Evolutionary conservation across 2,888 invertebrate species (phyloP).

Genomic region (Eupelmus urozonus): DNA sequence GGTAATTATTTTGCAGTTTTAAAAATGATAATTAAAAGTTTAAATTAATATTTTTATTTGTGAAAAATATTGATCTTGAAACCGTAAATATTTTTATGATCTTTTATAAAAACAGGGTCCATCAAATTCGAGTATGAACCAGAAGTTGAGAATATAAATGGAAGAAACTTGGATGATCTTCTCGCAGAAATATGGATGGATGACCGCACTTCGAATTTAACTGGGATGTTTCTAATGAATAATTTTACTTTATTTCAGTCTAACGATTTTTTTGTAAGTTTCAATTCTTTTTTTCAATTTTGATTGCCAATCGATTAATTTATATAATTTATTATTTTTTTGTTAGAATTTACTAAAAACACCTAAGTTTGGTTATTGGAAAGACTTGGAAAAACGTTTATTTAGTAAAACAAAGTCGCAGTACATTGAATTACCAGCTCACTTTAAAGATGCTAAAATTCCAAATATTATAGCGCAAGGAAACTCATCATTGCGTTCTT

Average conservation of each 20-base stretch:
- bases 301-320: not conserved
- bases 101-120: slow-evolving; percentile 73
- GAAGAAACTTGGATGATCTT: slow-evolving; percentile 71
- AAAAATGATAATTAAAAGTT: not conserved
- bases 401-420: slow-evolving; percentile 69
- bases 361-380: slow-evolving; percentile 71
- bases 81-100: slow-evolving; percentile 28
- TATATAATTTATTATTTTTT: slow-evolving; percentile 7
- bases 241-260: slow-evolving; percentile 71
- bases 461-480: slow-evolving; percentile 61
- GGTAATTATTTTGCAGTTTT: slow-evolving; percentile 70
- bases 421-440: slow-evolving; percentile 60
- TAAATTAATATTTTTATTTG: too few relatives aligned
- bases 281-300: not conserved
- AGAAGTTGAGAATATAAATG: slow-evolving; percentile 75
- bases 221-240: slow-evolving; percentile 67
- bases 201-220: slow-evolving; percentile 70
- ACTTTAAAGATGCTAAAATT: slow-evolving; percentile 59
- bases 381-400: slow-evolving; percentile 60
- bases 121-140: slow-evolving; percentile 77
- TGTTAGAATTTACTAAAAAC: slow-evolving; percentile 73
- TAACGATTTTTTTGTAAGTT: slow-evolving; percentile 70
- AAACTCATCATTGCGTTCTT: slow-evolving; percentile 53
- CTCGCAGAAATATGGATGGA: slow-evolving; percentile 78
- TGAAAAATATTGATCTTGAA: not conserved